Conservation (phyloP, 2,888 invertebrate genomes). For the Mamestra brassicae region DNA sequence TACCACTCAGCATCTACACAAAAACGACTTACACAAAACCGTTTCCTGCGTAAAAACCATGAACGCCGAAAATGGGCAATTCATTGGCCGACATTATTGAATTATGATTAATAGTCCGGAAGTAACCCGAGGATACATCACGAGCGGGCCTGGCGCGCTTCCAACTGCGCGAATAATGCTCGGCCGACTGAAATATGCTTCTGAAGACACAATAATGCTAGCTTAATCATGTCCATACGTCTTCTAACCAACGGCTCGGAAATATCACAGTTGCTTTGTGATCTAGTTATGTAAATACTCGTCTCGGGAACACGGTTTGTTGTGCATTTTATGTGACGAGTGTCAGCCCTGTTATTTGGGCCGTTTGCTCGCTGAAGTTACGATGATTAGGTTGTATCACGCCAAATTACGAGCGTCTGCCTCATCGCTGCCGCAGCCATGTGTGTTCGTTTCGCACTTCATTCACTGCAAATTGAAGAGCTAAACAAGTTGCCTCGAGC, state of each 20-base stretch:
- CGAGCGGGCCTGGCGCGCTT: conserved; percentile 62
- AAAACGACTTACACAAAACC: conserved; percentile 46
- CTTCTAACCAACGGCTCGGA: conserved; percentile 71
- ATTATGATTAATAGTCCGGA: conserved; percentile 80
- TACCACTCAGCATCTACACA: conserved; percentile 40
- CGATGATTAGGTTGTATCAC: conserved; percentile 51
- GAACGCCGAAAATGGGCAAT: conserved; percentile 68
- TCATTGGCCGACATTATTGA: conserved; percentile 76
- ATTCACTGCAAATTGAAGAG: no score
- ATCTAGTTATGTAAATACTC: conserved; percentile 64
- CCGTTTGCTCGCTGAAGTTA: conserved; percentile 47
- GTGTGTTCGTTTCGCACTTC: conserved; percentile 3
- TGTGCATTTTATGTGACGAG: conserved; percentile 54
- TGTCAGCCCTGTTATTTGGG: conserved; percentile 49
- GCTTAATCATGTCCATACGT: conserved; percentile 75
- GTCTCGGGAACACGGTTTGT: conserved; percentile 42
- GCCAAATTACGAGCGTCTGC: conserved; percentile 35
- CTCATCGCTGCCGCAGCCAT: conserved; percentile 23
- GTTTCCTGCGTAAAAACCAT: conserved; percentile 55
- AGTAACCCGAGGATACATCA: conserved; percentile 73
- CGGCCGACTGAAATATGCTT: conserved; percentile 72
- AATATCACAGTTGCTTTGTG: conserved; percentile 68
- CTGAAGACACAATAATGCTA: conserved; percentile 76
- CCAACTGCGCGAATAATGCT: conserved; percentile 66
- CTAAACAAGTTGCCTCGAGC: no score